phyloP scores from a whole-genome alignment of 2,113 vertebrate genomes.

The Fregata magnificens region DNA sequence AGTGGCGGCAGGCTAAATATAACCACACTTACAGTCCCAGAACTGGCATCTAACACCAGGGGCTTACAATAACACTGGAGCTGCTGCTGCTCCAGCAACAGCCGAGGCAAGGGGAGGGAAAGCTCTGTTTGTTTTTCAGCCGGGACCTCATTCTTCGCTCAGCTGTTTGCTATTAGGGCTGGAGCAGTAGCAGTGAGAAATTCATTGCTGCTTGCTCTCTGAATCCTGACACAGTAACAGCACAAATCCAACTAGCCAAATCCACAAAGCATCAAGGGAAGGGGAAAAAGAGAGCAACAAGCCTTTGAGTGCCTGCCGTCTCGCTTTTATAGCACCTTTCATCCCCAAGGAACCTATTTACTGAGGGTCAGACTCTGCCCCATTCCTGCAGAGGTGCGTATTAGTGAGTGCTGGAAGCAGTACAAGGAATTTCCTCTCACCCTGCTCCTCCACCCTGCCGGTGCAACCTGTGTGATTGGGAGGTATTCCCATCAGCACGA shows the following conservation, averaged over 20 bases:
- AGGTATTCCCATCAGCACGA: neutral
- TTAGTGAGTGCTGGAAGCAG: neutral
- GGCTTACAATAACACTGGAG: conserved; percentile 19
- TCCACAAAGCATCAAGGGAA: conserved; percentile 46
- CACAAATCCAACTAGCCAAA: neutral
- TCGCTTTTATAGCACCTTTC: neutral
- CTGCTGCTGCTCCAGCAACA: conserved; percentile 13
- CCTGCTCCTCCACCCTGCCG: neutral
- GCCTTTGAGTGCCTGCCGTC: neutral
- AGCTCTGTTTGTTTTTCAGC: conserved; percentile 37
- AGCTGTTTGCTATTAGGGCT: conserved; percentile 70
- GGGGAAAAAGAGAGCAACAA: conserved; percentile 36
- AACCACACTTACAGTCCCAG: neutral
- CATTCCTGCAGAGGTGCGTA: neutral
- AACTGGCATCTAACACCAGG: neutral
- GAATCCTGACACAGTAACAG: conserved; percentile 28
- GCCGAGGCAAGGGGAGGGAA: neutral
- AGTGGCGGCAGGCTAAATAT: conserved; percentile 11
- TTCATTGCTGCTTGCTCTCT: conserved; percentile 34
- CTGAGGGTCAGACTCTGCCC: neutral
- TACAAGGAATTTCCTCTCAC: neutral
- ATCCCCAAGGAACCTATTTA: conserved; percentile 24
- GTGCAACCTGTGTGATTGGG: neutral
- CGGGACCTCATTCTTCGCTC: conserved; percentile 26
- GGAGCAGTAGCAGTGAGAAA: conserved; percentile 70